Evolutionary conservation across 53 echinoderm and acorn worm species (phyloP), one percentile per base, ranked within the genome.

Genomic region (Paracentrotus lividus): DNA sequence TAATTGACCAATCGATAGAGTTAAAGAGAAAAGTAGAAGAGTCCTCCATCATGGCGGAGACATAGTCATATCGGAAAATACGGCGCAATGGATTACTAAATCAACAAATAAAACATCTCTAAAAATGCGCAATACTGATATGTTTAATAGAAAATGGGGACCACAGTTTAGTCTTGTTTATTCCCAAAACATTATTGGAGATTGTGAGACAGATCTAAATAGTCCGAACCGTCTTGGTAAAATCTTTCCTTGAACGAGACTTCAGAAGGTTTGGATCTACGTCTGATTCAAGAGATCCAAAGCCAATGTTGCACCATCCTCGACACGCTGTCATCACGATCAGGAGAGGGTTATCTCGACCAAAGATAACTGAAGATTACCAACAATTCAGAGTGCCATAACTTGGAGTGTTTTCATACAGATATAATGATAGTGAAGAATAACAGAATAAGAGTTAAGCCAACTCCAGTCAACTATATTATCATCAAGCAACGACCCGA

Each of bases 371-470:
- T 45, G 26, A 26, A 47, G 81, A 81, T 81, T 81, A 45, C 81
- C 44, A n/a, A 10, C 81, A 72, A 20, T 23, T 23, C 5, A 81
- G 33, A 81, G 81, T 47, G 81, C 47, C 81, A 81, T 81, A 81
- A 81, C 47, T 81, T 47, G 44, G 47, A 81, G 81, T 81, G 81
- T 81, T 81, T 81, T 81, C 81, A 81, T 81, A 81, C 81, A 81
- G 47, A 81, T 47, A 81, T 81, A 47, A 47, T 47, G 49, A 47
- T 78, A 47, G 47, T 26, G 45, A n/a, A 45, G 45, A 66, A 66
- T 67, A 32, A 31, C 32, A 67, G 31, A n/a, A 47, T 9, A 81
- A 26, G 33, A 81, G 81, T 81, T 81, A 81, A 81, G 81, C 47
- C 47, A 81, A 81, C 81, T 81, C 9, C 44, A 81, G 44, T 81